Evolutionary conservation across 1,140 invertebrate genomes (phyloP), one percentile per base, ranked within the genome.

Genomic region (Diploscapter pachys): DNA sequence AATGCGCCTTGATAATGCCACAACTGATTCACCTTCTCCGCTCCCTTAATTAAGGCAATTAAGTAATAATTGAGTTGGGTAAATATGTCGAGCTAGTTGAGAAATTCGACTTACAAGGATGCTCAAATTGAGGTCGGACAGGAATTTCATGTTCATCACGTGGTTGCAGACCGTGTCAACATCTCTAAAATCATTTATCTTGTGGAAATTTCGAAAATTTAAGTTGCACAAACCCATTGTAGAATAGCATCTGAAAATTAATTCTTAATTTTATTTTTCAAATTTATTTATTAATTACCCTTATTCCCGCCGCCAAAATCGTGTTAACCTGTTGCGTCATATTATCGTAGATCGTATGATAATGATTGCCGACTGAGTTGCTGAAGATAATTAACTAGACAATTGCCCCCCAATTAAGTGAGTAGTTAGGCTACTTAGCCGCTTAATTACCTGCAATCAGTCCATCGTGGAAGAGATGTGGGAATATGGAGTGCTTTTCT

Each of bases 401-500:
- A 51, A 68, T 68, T 57, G n/a, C 9, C 5, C 55, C 9, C n/a
- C 13, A 65, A 65, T 13, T 53, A 51, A 68, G 2, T 65, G n/a
- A 65, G 9, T 9, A 13, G 9, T 49, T 8, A 48, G 52, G 48
- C 57, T 63, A 5, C 54, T 3, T 52, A 5, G 49, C 48, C 55
- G 2, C 9, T 31, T 3, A 9, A 74, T 55, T 79, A 73, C 73
- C 56, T 69, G 53, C 73, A 74, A 5, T 74, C 73, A 13, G 64
- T 48, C 73, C 73, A 74, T 52, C n/a, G 13, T 50, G 61, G 73
- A 61, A 74, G 61, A 50, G 73, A 68, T 5, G 63, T 66, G 9
- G 73, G 73, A 62, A 74, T 74, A 61, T 78, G 76, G 49, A 78
- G 63, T 4, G 75, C 71, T 59, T 76, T 70, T 3, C 68, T 69